Evolutionary conservation across 2,888 invertebrate species (phyloP), one percentile per base, ranked within the genome.

Genomic region (Loripinus fragilis): DNA sequence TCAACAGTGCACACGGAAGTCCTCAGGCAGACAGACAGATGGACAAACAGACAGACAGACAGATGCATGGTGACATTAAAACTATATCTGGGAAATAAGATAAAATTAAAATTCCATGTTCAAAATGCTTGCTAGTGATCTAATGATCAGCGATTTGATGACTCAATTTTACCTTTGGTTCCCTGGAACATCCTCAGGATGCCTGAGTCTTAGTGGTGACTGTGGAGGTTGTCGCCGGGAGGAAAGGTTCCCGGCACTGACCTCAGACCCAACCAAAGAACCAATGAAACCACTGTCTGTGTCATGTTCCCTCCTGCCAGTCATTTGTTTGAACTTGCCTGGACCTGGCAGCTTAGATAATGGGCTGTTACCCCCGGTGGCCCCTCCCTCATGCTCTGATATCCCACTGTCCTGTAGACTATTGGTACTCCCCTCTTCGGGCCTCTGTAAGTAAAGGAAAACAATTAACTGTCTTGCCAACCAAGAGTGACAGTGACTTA

Each of bases 241-340:
- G 64, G 81, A 77, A 72, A 81, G 72, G 69, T 84, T 81, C 0
- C 82, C 81, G 3, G 85, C 84, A 81, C 86, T 87, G 85, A 88
- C 89, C 73, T 88, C 90, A 75, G 89, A 88, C 74, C 89, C 89
- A 25, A 90, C 90, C 80, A 90, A 86, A 20, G 91, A 91, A 5
- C 90, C 91, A 71, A 90, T 88, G 70, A 91, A 91, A 12, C 91
- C 91, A 84, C 90, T 90, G 85, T 91, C 91, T 30, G 88, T 87
- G 81, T 91, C 91, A 2, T 86, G 85, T 71, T 88, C 89, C 35
- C 88, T 71, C 55, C 89, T 87, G 42, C 86, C 87, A 12, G 89
- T 89, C 90, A 90, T 88, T 86, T 90, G 89, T 72, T 90, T 91
- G 71, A 90, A 88, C 71, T 87, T 89, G 8, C 90, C 90, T 1